Evolutionary conservation across 2,888 invertebrate species (phyloP).

Genomic region (Agelastica alni): DNA sequence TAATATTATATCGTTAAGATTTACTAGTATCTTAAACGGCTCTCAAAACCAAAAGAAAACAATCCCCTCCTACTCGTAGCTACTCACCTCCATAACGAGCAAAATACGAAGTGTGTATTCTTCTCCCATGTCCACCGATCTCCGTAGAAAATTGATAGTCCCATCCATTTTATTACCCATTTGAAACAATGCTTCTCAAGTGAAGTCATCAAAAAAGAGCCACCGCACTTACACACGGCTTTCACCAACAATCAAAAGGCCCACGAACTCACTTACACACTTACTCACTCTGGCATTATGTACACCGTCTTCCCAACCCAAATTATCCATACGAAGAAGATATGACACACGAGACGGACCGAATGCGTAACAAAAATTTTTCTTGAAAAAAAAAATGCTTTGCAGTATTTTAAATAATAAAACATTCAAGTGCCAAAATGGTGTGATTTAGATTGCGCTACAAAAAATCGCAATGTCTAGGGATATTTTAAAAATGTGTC

Average conservation of each 20-base stretch:
- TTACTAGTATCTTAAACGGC: constrained; percentile 2
- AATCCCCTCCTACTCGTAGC: too few relatives aligned
- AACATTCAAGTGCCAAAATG: too few relatives aligned
- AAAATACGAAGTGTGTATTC: constrained; percentile 16
- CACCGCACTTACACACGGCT: constrained; percentile 25
- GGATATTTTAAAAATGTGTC: too few relatives aligned
- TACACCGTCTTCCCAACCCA: constrained; percentile 26
- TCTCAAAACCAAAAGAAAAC: too few relatives aligned
- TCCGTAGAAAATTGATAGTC: constrained; percentile 39
- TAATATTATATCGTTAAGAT: neutral
- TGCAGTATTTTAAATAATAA: too few relatives aligned
- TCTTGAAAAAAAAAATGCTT: too few relatives aligned
- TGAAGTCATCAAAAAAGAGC: constrained; percentile 38
- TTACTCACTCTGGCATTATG: constrained; percentile 10
- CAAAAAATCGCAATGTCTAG: too few relatives aligned
- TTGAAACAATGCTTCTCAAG: constrained; percentile 43
- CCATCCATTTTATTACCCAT: constrained; percentile 43
- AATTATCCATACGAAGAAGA: constrained; percentile 17
- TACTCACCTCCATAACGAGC: too few relatives aligned
- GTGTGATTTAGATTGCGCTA: too few relatives aligned
- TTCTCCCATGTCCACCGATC: constrained; percentile 10
- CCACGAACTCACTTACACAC: constrained; percentile 20
- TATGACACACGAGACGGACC: too few relatives aligned
- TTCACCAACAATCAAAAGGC: constrained; percentile 29
- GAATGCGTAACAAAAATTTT: too few relatives aligned